A percentile compares a stretch with the other conserved stretches of the same genome.
Evolutionary conservation across 2,113 vertebrate genomes (phyloP).

Genomic region (Rhineura floridana): DNA sequence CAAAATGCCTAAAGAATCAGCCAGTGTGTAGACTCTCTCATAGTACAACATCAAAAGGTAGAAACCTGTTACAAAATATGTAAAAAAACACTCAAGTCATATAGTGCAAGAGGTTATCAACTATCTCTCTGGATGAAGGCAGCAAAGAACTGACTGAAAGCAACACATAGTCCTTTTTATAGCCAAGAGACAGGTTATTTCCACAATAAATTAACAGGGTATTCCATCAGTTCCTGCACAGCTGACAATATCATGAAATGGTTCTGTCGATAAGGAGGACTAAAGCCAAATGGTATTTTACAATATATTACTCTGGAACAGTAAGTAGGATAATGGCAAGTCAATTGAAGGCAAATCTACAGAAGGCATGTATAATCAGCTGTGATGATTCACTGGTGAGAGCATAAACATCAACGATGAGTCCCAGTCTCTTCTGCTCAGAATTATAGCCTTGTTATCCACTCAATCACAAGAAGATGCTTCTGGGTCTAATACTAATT

Average conservation of each 20-base stretch:
- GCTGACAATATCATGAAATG: slow-evolving; percentile 15
- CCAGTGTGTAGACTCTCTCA: slow-evolving; percentile 81
- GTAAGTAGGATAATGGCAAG: neutral
- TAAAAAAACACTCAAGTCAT: slow-evolving; percentile 55
- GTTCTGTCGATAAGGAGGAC: accelerated
- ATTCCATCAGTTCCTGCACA: slow-evolving; percentile 3
- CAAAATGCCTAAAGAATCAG: slow-evolving; percentile 63
- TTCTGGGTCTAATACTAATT: neutral
- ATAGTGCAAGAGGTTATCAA: slow-evolving; percentile 73
- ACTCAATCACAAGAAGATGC: neutral
- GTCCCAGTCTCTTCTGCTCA: neutral
- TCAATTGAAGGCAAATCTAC: neutral
- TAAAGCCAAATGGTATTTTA: neutral
- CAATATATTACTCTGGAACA: slow-evolving; percentile 23
- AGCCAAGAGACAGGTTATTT: slow-evolving; percentile 26
- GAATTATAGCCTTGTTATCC: neutral
- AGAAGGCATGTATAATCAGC: neutral
- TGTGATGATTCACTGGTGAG: neutral
- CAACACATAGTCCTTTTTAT: neutral
- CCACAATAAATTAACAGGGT: neutral
- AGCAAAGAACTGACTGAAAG: slow-evolving; percentile 11
- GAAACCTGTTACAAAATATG: slow-evolving; percentile 71
- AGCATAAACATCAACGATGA: neutral
- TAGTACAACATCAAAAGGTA: slow-evolving; percentile 70
- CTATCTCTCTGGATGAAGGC: slow-evolving; percentile 25